These are phyloP conservation scores for Petrocephalus schoutedeni DNA, from an alignment of 2,797 vertebrate genomes.

Conservation along the genomic window DNA sequence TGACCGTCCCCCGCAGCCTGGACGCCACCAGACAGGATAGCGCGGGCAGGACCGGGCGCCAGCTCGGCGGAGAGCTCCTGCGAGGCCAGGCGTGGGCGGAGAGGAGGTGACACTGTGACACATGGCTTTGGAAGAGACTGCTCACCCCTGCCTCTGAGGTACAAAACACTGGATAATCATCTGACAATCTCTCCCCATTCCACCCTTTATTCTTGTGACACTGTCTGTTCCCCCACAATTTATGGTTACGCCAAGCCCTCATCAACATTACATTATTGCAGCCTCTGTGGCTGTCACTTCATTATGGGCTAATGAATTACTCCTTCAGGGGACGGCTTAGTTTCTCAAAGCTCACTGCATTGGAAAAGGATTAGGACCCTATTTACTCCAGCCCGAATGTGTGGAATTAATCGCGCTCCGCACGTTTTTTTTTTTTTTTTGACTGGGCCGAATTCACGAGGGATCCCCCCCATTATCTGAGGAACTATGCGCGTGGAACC, in stretches of 20 bases:
- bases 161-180: conserved; percentile 12
- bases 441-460: conserved; percentile 14
- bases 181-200: conserved; percentile 3
- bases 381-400: conserved; percentile 24
- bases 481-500: conserved; percentile 3
- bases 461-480: conserved; percentile 1
- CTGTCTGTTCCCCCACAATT: conserved; percentile 4
- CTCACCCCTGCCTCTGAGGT: background rate
- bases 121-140: background rate
- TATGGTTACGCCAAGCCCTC: conserved; percentile 5
- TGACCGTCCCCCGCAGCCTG: background rate
- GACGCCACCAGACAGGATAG: background rate
- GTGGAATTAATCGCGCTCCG: conserved; percentile 24
- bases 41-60: background rate
- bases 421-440: background rate
- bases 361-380: conserved; percentile 19
- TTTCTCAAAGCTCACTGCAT: conserved; percentile 23
- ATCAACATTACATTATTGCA: background rate
- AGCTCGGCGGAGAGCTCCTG: background rate
- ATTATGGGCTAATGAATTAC: conserved; percentile 16
- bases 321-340: conserved; percentile 6
- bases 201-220: background rate
- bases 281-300: conserved; percentile 9
- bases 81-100: background rate
- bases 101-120: background rate